Base-by-base conservation (phyloP, 2,888 invertebrate genomes). In the Ophion obscuratus region DNA sequence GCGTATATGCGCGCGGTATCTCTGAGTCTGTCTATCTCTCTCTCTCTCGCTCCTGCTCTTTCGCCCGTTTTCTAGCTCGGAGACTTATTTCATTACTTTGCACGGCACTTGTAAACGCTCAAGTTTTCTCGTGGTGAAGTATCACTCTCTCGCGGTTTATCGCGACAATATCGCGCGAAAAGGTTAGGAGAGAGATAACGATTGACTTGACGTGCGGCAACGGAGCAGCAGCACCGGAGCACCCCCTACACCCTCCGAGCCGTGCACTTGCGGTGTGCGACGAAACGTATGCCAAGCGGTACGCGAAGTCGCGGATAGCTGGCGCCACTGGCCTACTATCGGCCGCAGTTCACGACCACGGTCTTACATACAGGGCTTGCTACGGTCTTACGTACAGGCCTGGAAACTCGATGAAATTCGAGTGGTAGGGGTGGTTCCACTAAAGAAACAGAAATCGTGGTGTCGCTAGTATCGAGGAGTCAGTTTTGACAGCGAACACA, bases 121-220 rank as follows among this genome's bases (percentile, higher is more conserved):
- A 84, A 74, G 68, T 78, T 79, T 31, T 71, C 71, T 75, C 81
- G 74, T 70, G 80, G 67, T 53, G 11, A 17, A 40, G 20, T 68
- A n/a, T 75, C 31, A 84, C 71, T 83, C 79, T 75, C 71, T 77
- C 79, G 73, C 61, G 62, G 81, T 73, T 73, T 83, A 86, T 87
- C 86, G 83, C 84, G 84, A 70, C 76, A 59, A 80, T 87, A 90
- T 87, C 87, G 89, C 89, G 88, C 88, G 88, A 89, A 90, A 92
- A 93, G 93, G 93, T 93, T 93, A 93, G 91, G 92, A 92, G 89
- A 91, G 92, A 91, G 92, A 92, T 92, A 93, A 93, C 92, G 93
- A 93, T 93, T 93, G 91, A 92, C 91, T 91, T 89, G 90, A 90
- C 90, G 89, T 90, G 89, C 89, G 86, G 86, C 81, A 81, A 90